These are phyloP conservation scores for Tetropium fuscum DNA, from an alignment of 2,888 invertebrate genomes.

Conservation along the genomic window DNA sequence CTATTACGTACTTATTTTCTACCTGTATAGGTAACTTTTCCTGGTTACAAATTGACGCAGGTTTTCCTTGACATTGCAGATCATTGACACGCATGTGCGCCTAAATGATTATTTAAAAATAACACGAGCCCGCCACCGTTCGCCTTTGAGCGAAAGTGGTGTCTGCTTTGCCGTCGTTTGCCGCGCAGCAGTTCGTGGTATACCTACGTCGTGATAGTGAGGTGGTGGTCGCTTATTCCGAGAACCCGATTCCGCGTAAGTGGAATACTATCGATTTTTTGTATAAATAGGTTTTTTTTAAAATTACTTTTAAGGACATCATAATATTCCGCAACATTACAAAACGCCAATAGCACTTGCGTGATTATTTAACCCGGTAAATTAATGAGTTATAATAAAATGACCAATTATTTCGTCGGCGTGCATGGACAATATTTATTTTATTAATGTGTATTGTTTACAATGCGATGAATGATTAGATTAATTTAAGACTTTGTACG, in stretches of 20 bases:
- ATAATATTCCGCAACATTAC: not conserved
- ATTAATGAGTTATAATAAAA: slow-evolving; percentile 4
- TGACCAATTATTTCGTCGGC: too few relatives aligned
- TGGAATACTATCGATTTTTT: not conserved
- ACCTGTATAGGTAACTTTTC: too few relatives aligned
- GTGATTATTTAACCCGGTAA: not conserved
- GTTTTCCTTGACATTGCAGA: not conserved
- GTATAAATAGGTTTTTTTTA: not conserved
- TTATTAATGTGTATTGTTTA: too few relatives aligned
- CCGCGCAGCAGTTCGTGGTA: not conserved
- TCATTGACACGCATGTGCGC: slow-evolving; percentile 9
- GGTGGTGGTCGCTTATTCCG: not conserved
- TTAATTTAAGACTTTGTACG: too few relatives aligned
- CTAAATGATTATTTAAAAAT: slow-evolving; percentile 11
- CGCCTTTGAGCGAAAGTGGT: not conserved
- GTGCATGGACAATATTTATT: too few relatives aligned
- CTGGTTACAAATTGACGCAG: too few relatives aligned
- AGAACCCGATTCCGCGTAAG: not conserved
- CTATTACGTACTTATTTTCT: too few relatives aligned
- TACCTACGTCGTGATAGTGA: slow-evolving; percentile 1
- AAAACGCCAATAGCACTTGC: not conserved
- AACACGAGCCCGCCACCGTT: slow-evolving; percentile 8
- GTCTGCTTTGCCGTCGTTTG: not conserved
- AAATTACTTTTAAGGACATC: not conserved
- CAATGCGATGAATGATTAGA: too few relatives aligned